These are phyloP conservation scores for Brachionus plicatilis DNA, from an alignment of 1,140 invertebrate genomes.

Conservation along the genomic window DNA sequence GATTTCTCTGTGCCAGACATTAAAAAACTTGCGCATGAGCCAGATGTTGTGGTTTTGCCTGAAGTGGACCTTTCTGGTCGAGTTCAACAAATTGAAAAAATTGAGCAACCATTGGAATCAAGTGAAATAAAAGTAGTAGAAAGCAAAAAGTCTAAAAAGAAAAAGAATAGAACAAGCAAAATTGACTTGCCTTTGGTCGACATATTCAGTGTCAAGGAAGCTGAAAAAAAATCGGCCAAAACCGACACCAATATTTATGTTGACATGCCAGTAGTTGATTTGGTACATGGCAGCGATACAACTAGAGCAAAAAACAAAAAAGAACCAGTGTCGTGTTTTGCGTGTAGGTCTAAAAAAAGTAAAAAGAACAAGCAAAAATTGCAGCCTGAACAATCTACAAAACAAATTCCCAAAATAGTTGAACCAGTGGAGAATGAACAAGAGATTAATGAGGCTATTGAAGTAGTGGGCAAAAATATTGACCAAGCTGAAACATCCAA, in stretches of 20 bases:
- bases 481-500: not conserved
- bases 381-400: not conserved
- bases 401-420: not conserved
- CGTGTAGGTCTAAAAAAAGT: not conserved
- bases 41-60: slow-evolving; percentile 34
- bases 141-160: not conserved
- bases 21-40: not conserved
- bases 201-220: not conserved
- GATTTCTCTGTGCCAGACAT: not conserved
- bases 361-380: not conserved
- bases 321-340: not conserved
- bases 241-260: not conserved
- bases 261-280: slow-evolving; percentile 6
- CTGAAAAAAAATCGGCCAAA: not conserved
- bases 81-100: not conserved
- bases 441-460: not conserved
- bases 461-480: not conserved
- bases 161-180: not conserved
- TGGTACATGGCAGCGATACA: not conserved
- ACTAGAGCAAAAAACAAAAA: not conserved
- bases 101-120: not conserved
- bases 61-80: not conserved
- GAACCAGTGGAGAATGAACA: not conserved
- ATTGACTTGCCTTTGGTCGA: slow-evolving; percentile 11
- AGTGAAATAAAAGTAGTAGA: not conserved